Conservation (phyloP, 2,888 invertebrate genomes). For the Ormyrus nitidulus region DNA sequence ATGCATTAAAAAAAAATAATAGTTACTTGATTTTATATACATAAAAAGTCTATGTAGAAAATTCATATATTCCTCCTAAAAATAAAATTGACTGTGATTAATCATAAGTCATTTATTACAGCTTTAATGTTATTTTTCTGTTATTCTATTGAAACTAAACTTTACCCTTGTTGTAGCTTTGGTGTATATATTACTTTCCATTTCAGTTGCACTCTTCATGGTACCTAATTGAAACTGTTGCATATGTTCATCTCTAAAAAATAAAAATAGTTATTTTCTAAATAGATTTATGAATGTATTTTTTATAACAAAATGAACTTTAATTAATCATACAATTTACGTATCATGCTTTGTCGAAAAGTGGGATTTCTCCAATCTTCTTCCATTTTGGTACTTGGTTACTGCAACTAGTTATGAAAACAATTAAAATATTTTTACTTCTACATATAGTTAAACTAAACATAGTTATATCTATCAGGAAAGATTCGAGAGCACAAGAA, state of each 20-base stretch:
- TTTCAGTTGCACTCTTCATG: conserved; percentile 89
- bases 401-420: background rate
- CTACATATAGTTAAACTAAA: too few relatives aligned
- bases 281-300: background rate
- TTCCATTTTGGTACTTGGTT: conserved; percentile 69
- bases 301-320: background rate
- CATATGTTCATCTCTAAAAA: conserved; percentile 43
- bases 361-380: conserved; percentile 83
- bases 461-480: too few relatives aligned
- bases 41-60: conserved; percentile 92
- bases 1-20: conserved; percentile 31
- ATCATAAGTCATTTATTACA: background rate
- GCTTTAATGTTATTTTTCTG: background rate
- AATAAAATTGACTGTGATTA: conserved; percentile 49
- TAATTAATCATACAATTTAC: conserved; percentile 85
- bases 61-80: conserved; percentile 90
- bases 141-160: background rate
- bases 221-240: conserved; percentile 83
- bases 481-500: too few relatives aligned
- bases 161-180: conserved; percentile 87
- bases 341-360: conserved; percentile 89
- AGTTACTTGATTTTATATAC: conserved; percentile 92
- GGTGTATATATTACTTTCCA: conserved; percentile 95
- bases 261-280: background rate
- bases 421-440: too few relatives aligned